Percentiles rank a stretch among this genome's conserved stretches.
Evolutionary conservation across 2,797 vertebrate species (phyloP).

Genomic region (Clarias fuscus): DNA sequence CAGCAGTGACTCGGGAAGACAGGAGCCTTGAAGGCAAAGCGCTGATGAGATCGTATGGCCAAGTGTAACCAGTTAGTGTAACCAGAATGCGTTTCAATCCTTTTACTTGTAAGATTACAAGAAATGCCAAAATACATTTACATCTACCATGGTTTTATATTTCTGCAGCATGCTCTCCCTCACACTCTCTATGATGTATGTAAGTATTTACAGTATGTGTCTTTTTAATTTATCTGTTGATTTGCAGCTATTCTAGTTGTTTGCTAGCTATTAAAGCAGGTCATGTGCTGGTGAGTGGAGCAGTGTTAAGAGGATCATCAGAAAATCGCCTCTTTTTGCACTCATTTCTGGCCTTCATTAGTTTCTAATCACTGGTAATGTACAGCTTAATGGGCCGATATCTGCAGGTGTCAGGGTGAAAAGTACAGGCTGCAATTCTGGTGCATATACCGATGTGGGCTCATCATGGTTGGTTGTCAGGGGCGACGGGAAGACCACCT

Average conservation of each 20-base stretch:
- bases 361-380: neutral
- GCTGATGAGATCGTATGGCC: too few species aligned
- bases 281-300: neutral
- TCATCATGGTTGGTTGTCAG: conserved; percentile 33
- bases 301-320: neutral
- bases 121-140: neutral
- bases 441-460: conserved; percentile 9
- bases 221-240: neutral
- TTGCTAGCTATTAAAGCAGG: neutral
- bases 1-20: too few species aligned
- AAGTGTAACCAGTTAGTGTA: too few species aligned
- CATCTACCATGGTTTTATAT: neutral
- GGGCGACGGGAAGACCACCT: conserved; percentile 39
- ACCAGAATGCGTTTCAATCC: neutral
- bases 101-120: neutral
- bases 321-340: neutral
- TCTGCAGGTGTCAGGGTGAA: conserved; percentile 7
- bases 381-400: neutral
- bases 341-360: conserved; percentile 3
- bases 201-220: neutral
- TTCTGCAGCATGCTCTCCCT: neutral
- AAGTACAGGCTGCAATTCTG: conserved; percentile 12
- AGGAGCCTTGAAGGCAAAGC: too few species aligned
- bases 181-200: neutral
- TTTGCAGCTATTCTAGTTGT: neutral